phyloP scores from a whole-genome alignment of 2,888 invertebrate genomes.

The Panzeria rudis region DNA sequence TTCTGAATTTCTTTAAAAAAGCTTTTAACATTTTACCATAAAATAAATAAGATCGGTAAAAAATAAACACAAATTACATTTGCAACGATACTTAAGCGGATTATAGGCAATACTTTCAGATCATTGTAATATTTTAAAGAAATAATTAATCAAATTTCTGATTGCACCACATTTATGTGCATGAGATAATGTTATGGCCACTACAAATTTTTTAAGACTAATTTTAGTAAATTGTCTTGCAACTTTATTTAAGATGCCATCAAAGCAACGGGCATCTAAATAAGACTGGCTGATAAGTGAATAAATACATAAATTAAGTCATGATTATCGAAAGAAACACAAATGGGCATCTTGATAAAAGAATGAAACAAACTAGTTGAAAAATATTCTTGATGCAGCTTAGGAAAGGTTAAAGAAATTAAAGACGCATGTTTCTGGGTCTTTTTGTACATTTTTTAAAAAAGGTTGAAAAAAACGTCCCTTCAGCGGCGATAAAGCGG shows the following conservation, averaged over 20 bases:
- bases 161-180: neutral
- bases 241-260: slow-evolving; percentile 25
- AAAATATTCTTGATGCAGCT: neutral
- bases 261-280: slow-evolving; percentile 18
- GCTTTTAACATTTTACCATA: neutral
- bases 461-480: too few relatives aligned
- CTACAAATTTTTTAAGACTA: neutral
- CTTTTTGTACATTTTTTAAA: too few relatives aligned
- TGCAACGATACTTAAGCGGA: slow-evolving; percentile 5
- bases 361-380: neutral
- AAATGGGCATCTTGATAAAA: slow-evolving; percentile 14
- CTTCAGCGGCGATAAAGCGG: too few relatives aligned
- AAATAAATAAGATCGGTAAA: slow-evolving; percentile 10
- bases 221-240: slow-evolving; percentile 21
- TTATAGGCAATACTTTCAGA: slow-evolving; percentile 24
- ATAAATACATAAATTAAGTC: slow-evolving; percentile 25
- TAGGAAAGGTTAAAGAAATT: neutral
- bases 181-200: neutral
- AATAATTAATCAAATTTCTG: slow-evolving; percentile 26
- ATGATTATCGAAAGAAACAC: slow-evolving; percentile 25
- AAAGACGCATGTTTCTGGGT: too few relatives aligned
- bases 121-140: neutral
- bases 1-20: neutral
- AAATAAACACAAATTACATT: slow-evolving; percentile 19
- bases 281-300: neutral